These are phyloP conservation scores for Amphipyra berbera DNA, from an alignment of 2,888 invertebrate genomes.

Conservation along the genomic window DNA sequence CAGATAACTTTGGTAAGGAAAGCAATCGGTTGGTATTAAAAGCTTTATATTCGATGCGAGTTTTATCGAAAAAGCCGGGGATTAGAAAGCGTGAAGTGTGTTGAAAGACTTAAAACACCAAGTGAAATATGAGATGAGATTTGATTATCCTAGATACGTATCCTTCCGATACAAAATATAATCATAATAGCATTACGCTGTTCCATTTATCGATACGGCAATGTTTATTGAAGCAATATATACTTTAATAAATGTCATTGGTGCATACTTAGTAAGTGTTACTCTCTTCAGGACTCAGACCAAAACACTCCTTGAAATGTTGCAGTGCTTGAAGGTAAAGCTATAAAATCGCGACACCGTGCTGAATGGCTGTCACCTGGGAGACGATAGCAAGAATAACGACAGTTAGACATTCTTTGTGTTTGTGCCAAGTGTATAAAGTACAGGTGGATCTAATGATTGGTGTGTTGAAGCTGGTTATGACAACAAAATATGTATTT, in stretches of 20 bases:
- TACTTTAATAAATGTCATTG: constrained; percentile 1
- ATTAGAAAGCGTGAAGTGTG: constrained; percentile 42
- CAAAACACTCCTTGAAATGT: constrained; percentile 18
- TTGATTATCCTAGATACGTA: constrained; percentile 7
- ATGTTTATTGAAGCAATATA: constrained; percentile 4
- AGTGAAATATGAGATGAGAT: constrained; percentile 33
- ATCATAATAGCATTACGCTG: not conserved
- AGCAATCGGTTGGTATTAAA: constrained; percentile 33
- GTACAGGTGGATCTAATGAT: constrained; percentile 12
- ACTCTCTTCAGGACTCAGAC: too few relatives aligned
- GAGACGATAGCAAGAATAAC: constrained; percentile 61
- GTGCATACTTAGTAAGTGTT: too few relatives aligned
- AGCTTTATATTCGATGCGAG: constrained; percentile 42
- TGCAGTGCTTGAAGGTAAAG: constrained; percentile 21
- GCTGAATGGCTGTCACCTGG: constrained; percentile 64
- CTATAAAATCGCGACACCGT: constrained; percentile 47
- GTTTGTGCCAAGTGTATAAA: constrained; percentile 20
- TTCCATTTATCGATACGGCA: constrained; percentile 8
- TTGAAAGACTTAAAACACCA: constrained; percentile 27
- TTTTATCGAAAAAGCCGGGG: constrained; percentile 43
- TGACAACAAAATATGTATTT: not conserved
- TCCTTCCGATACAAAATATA: constrained; percentile 16
- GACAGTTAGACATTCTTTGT: constrained; percentile 49
- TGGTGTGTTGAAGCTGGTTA: not conserved
- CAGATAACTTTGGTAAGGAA: constrained; percentile 31